Base-by-base conservation (phyloP, 2,113 vertebrate genomes). In the Ochotona curzoniae region DNA sequence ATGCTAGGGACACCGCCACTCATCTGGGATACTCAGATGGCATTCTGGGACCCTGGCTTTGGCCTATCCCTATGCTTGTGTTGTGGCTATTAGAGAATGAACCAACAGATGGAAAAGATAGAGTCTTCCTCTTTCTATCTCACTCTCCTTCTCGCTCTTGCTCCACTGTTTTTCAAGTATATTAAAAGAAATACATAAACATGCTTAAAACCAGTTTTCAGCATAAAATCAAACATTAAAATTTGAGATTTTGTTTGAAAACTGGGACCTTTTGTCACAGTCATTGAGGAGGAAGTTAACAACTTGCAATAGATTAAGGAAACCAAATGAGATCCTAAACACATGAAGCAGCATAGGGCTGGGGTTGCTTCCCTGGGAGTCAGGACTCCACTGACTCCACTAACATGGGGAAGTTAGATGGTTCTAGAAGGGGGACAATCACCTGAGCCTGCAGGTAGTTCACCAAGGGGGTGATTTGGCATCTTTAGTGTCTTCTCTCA, bases 401-500 rank as follows among this genome's bases (percentile, higher is more conserved):
- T 20, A 86, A 76, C 4, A 66, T 11, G n/a, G 8, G 13, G 5
- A 88, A 92, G 21, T 23, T 57, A 17, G 64, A 3, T 20, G 12
- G 23, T 6, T 54, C 23, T 35, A 23, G 3, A 0, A 75, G 35
- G 4, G 61, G 80, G 18, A 83, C 14, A 47, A 83, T 25, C 8
- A 61, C 7, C 49, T 78, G 73, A 91, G 79, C 73, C 88, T 15
- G 32, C 7, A 35, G n/a, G 30, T 2, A 49, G 32, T 63, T 92
- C 32, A 79, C 49, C 54, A 83, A 7, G n/a, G 12, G 35, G 8
- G 69, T 82, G 54, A 35, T 83, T 67, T 25, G 60, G 13, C 8
- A 38, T 9, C 7, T 87, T 91, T 73, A 75, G 28, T 61, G 83
- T 87, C 30, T 61, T 32, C 89, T 93, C 13, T 91, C 21, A 87